Evolutionary conservation across 2,888 invertebrate genomes (phyloP), one percentile per base, ranked within the genome.

Genomic region (Drosophila aldrichi): DNA sequence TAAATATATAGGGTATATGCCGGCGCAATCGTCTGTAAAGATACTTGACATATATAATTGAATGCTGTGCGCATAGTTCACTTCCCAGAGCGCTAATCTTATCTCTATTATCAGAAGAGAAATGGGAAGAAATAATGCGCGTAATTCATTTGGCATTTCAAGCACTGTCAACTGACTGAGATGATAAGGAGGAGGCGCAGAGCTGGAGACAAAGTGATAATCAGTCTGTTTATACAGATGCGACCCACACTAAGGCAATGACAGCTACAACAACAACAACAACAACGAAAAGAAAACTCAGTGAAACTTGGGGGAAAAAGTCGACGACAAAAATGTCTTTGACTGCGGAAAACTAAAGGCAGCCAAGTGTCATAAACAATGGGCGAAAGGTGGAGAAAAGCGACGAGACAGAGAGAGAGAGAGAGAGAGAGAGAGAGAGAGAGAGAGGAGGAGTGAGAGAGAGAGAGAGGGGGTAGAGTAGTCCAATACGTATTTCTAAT

Each of bases 251-350:
- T 63, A 49, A 52, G 36, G 52, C 52, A 20, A 58, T 38, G 51
- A 43, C 22, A 56, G 10, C 40, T 49, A 49, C 20, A n/a, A n/a
- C n/a, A 56, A 14, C 29, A 56, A 12, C 29, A 54, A 57, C 25
- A 56, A 59, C 18, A 51, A 34, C 67, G 62, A 68, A 88, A 84
- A 81, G 88, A 77, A 80, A 90, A 89, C 76, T 73, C 70, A 90
- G 89, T 91, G 89, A 89, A 89, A 89, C 83, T 79, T 82, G 72
- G 70, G 68, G 89, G 75, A 82, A 91, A 89, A 81, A 76, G 83
- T 81, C 57, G 48, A 18, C 64, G 79, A 18, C 73, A 83, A 89
- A 88, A 90, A 88, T 86, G 87, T 82, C 78, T 88, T 74, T 69
- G 81, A 79, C 76, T 79, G 79, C 81, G 84, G 90, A 90, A 87